Evolutionary conservation across 37 sponge, comb jelly and placozoan genomes (phyloP).

Genomic region (Geodia barretti): DNA sequence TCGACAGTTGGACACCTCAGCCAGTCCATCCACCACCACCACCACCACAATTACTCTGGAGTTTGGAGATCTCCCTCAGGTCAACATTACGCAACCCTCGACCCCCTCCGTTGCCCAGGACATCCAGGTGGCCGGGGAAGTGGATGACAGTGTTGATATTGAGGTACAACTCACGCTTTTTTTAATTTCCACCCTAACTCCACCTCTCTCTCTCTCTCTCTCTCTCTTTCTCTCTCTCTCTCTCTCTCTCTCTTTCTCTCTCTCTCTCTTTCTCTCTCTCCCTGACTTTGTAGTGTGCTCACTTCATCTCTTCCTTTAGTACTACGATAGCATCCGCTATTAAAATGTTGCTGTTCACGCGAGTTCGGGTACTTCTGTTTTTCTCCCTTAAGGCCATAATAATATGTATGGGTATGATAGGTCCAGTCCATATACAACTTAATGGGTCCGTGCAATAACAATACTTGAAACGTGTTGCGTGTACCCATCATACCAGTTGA

Average conservation of each 20-base stretch:
- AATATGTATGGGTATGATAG: too few relatives aligned
- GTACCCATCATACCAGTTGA: too few relatives aligned
- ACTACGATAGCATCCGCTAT: too few relatives aligned
- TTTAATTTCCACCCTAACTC: background rate
- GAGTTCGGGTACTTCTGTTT: too few relatives aligned
- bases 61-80: slow-evolving; percentile 59
- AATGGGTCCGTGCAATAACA: too few relatives aligned
- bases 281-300: background rate
- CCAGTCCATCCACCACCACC: slow-evolving; percentile 20
- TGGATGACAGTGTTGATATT: slow-evolving; percentile 40
- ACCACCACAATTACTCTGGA: slow-evolving; percentile 43
- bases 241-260: background rate
- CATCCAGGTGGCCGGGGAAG: slow-evolving; percentile 16
- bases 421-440: too few relatives aligned
- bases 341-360: too few relatives aligned
- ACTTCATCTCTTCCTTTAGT: too few relatives aligned
- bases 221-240: background rate
- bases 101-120: slow-evolving; percentile 24
- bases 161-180: slow-evolving; percentile 5
- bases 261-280: background rate
- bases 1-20: too few relatives aligned
- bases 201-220: background rate
- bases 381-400: too few relatives aligned
- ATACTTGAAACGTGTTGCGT: too few relatives aligned
- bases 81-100: slow-evolving; percentile 26